Evolutionary conservation across 35 echinoderm and acorn worm species (phyloP), one percentile per base, ranked within the genome.

Genomic region (Ophiothrix spiculata): DNA sequence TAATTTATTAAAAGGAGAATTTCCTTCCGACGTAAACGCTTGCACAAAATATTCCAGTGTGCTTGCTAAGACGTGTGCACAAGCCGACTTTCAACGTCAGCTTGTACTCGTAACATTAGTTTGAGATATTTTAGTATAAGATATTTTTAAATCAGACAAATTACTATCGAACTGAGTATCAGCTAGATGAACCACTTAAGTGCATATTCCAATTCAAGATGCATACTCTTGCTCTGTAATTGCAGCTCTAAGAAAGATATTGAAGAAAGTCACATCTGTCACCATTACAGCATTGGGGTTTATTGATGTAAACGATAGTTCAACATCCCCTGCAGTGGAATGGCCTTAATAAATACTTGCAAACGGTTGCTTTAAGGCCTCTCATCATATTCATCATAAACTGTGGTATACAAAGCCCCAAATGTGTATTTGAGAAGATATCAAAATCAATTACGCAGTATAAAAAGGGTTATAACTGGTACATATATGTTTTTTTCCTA

Each of bases 41-140:
- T 69, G 60, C 60, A 69, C 60, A 69, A 69, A 69, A 69, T 69
- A 69, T 69, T 69, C 60, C 60, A 69, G 60, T 69, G 60, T 69
- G 60, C 10, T 69, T 25, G 60, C 8, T 25, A 69, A 69, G 6
- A 69, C 2, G n/a, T 69, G 8, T 69, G 60, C 60, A n/a, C 60
- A 28, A 69, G 23, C 60, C 29, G 60, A 69, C 60, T 69, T 69
- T 69, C 29, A n/a, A n/a, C 29, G 60, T 69, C 60, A 69, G 60
- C 60, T 28, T 28, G 60, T 69, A n/a, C 60, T 69, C 60, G 29
- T 4, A 69, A 69, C 60, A 69, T 69, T 25, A 15, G 60, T n/a
- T 69, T 69, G 3, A 69, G 60, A 69, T 69, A n/a, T n/a, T n/a
- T n/a, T n/a, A n/a, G n/a, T n/a, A n/a, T n/a, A n/a, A n/a, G n/a